Evolutionary conservation across 1,140 invertebrate genomes (phyloP), one percentile per base, ranked within the genome.

Genomic region (Drosophila biarmipes): DNA sequence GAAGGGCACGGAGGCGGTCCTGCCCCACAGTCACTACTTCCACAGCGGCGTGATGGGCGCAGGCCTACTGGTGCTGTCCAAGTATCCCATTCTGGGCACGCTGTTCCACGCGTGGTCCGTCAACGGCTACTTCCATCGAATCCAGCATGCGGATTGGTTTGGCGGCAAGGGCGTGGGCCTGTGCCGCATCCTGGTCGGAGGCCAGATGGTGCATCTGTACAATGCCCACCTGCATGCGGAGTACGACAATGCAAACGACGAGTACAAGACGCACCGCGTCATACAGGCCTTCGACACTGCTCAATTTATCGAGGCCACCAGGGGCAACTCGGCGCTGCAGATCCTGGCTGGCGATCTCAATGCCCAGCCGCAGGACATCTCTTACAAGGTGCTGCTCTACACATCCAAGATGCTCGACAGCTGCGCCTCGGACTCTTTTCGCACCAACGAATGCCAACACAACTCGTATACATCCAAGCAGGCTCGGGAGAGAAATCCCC

Each of bases 81-180:
- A 95, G 91, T 96, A 96, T 93, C 93, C 94, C n/a, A 98, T 99
- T 45, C 93, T 96, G 81, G 96, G 98, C 91, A 96, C 96, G 0
- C 96, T 98, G 87, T 98, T 97, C 79, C 97, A 98, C 92, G 95
- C 96, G 63, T 99, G 97, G 96, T 94, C 97, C 31, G 92, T 99
- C n/a, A 99, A 99, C 94, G 98, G 98, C 4, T 99, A 99, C 90
- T 95, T 98, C 54, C 98, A 99, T 92, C 98, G 98, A 92, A 94
- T 99, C 73, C 96, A 98, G 48, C 98, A 99, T 93, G 98, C 97
- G 2, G 98, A 99, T 92, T 99, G 98, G 98, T 99, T 98, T 93
- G 98, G 97, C 53, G 98, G 98, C 7, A 99, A 99, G 94, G 98
- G 98, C 37, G 95, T 99, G 53, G 98, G 97, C 11, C 92, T 99